These are phyloP conservation scores for Drosophila percnosoma DNA, from an alignment of 2,888 invertebrate genomes.

Conservation along the genomic window DNA sequence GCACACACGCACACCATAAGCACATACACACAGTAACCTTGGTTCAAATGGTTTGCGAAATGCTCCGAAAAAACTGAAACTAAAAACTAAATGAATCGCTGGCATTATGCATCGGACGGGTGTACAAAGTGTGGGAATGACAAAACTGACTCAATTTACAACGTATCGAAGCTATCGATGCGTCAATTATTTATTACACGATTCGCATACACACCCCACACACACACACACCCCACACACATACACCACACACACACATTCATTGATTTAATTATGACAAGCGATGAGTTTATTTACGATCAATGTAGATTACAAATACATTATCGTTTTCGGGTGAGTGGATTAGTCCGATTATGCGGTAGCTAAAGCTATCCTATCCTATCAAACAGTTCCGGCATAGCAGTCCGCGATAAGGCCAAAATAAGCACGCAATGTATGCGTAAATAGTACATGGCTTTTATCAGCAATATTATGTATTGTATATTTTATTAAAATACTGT, in stretches of 20 bases:
- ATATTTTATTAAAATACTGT: background rate
- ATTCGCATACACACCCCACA: background rate
- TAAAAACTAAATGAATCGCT: constrained; percentile 5
- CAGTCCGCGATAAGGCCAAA: constrained; percentile 17
- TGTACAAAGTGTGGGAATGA: background rate
- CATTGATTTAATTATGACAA: constrained; percentile 80
- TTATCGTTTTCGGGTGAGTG: constrained; percentile 36
- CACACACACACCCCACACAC: background rate
- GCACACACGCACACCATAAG: background rate
- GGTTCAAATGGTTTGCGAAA: constrained; percentile 19
- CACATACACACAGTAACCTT: constrained; percentile 6
- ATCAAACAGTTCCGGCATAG: constrained; percentile 47
- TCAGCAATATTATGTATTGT: background rate
- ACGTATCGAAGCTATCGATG: constrained; percentile 7
- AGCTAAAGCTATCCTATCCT: constrained; percentile 30
- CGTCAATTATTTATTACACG: constrained; percentile 40
- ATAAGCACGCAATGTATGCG: background rate
- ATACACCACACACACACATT: constrained; percentile 18
- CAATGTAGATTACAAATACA: constrained; percentile 59
- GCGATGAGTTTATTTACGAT: constrained; percentile 75
- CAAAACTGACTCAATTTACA: background rate
- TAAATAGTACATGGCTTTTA: background rate
- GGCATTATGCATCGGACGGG: background rate
- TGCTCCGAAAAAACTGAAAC: background rate
- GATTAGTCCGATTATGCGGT: constrained; percentile 50